Base-by-base conservation (phyloP, 2,888 invertebrate genomes). In the Cloeon dipterum region DNA sequence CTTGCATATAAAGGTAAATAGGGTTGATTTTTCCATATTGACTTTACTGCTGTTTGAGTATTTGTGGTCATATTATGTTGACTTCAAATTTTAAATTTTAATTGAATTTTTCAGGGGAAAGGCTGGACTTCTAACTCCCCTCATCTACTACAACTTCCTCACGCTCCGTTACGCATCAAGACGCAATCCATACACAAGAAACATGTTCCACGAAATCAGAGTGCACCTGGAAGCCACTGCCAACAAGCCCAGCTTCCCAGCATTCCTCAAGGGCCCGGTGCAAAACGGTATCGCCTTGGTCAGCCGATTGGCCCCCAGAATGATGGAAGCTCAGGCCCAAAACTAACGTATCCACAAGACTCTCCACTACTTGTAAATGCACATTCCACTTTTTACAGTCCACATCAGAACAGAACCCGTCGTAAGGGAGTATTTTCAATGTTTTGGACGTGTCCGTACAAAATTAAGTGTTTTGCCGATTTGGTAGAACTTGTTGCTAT, bases 101-200 rank as follows among this genome's bases (percentile, higher is more conserved):
- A n/a, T n/a, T n/a, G n/a, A n/a, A n/a, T n/a, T 43, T 62, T 65
- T 35, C 63, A 94, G 93, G 58, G 93, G 93, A 20, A 73, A 76
- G 58, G 82, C 82, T 51, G 83, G 82, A 20, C 61, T 96, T 40
- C 62, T 96, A 51, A 81, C 91, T 11, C 93, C 94, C 32, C 82
- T 98, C 59, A 72, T 93, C 50, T 98, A 96, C 66, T 96, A 93
- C 61, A 85, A 94, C 56, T 98, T 98, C 62, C 63, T 98, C 49
- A 71, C 76, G 41, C 70, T 88, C 54, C 75, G 98, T 42, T 91
- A 96, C 61, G 65, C 79, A 42, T 96, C 96, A 5, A 71, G 88
- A 40, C 74, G 98, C 48, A 98, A 98, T 66, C 93, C 94, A 1
- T 88, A 86, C 62, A 89, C 89, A 38, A 74, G 89, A 53, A 88